Conservation (phyloP, 1,140 invertebrate genomes). For the Camponotus floridanus region DNA sequence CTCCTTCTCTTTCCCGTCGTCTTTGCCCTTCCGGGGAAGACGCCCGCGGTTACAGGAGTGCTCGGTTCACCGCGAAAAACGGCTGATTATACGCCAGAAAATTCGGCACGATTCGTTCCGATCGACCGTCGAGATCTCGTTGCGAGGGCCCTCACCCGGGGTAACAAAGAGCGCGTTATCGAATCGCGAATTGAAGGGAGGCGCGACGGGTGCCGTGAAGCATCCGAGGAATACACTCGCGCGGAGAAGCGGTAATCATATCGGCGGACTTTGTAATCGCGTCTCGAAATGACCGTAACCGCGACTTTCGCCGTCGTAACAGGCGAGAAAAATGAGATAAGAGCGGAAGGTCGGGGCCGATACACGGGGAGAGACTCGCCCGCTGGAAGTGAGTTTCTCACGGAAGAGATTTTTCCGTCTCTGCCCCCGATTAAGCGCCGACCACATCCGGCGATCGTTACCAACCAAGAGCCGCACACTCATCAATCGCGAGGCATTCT, state of each 20-base stretch:
- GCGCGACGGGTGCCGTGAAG: constrained; percentile 64
- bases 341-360: constrained; percentile 29
- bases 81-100: constrained; percentile 46
- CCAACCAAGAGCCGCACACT: constrained; percentile 74
- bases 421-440: constrained; percentile 82
- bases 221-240: constrained; percentile 64
- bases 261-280: constrained; percentile 25
- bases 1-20: constrained; percentile 9
- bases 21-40: constrained; percentile 55
- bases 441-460: constrained; percentile 86
- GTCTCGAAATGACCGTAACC: not conserved
- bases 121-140: constrained; percentile 51
- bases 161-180: constrained; percentile 42
- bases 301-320: not conserved
- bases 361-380: not conserved
- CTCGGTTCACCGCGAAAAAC: constrained; percentile 20
- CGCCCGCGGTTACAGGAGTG: constrained; percentile 40
- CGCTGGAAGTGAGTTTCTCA: constrained; percentile 81
- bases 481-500: constrained; percentile 80
- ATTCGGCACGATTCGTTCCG: constrained; percentile 66
- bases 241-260: constrained; percentile 61
- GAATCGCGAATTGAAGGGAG: constrained; percentile 50
- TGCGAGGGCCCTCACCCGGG: not conserved
- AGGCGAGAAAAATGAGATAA: constrained; percentile 36
- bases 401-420: constrained; percentile 84